Evolutionary conservation across 2,797 vertebrate species (phyloP).

Genomic region (Chloroceryle amazona): DNA sequence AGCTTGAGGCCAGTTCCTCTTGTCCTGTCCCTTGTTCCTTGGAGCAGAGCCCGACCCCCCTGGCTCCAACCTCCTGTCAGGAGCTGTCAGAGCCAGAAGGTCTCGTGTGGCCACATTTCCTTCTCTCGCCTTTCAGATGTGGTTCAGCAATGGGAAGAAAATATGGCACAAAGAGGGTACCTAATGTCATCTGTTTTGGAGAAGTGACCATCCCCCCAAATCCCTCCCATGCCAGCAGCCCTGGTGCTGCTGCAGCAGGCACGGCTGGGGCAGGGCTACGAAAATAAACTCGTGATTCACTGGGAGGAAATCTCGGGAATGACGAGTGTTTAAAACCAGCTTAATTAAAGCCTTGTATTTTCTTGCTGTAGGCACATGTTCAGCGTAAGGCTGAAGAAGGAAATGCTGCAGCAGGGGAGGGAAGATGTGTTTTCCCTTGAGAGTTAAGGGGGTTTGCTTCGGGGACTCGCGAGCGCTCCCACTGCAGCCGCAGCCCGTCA

Average conservation of each 20-base stretch:
- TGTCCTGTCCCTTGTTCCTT: background rate
- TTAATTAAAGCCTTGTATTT: background rate
- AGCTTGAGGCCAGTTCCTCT: no score
- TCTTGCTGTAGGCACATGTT: background rate
- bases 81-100: background rate
- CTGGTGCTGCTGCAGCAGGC: background rate
- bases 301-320: background rate
- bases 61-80: background rate
- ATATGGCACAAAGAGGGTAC: background rate
- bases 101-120: background rate
- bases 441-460: background rate
- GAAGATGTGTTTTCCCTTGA: background rate
- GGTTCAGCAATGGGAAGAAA: background rate
- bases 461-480: background rate
- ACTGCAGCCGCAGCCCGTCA: background rate
- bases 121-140: background rate
- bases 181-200: background rate
- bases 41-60: background rate
- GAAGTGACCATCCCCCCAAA: rapidly evolving
- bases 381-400: background rate
- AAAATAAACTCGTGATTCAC: background rate
- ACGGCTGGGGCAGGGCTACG: background rate
- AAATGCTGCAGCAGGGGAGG: background rate
- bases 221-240: background rate
- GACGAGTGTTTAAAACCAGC: background rate